phyloP scores from a whole-genome alignment of 2,888 invertebrate genomes.

The Leptopilina myrica region DNA sequence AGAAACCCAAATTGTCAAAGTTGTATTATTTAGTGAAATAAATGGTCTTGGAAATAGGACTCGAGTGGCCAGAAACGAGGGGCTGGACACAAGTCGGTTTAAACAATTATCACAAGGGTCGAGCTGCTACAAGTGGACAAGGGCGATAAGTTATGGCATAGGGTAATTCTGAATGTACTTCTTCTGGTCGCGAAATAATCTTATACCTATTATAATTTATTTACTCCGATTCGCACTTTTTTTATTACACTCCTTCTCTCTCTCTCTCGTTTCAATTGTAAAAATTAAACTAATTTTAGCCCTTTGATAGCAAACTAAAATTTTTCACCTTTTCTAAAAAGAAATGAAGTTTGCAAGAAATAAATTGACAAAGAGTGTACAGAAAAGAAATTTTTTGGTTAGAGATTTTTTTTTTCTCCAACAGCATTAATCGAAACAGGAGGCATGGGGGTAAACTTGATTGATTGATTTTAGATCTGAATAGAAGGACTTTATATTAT shows the following conservation, averaged over 20 bases:
- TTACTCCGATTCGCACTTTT: not conserved
- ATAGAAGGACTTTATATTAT: not conserved
- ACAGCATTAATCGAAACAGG: too few species aligned
- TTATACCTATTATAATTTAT: not conserved
- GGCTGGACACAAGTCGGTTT: conserved; percentile 74
- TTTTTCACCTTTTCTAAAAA: too few species aligned
- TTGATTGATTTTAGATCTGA: conserved; percentile 7
- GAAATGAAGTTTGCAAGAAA: too few species aligned
- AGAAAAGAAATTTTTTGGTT: too few species aligned
- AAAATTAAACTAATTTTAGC: too few species aligned
- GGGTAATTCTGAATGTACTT: conserved; percentile 67
- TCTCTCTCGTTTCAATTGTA: too few species aligned
- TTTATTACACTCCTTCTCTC: too few species aligned
- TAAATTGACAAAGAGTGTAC: too few species aligned
- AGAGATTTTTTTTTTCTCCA: too few species aligned
- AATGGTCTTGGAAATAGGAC: conserved; percentile 63
- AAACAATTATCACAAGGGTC: conserved; percentile 76
- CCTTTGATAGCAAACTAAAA: too few species aligned
- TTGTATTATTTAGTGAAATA: conserved; percentile 59
- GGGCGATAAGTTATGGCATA: conserved; percentile 74
- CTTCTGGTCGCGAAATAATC: conserved; percentile 50
- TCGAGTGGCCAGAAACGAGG: conserved; percentile 67
- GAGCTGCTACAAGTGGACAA: conserved; percentile 68
- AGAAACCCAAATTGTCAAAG: conserved; percentile 51
- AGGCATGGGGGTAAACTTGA: not conserved